Percentiles rank a stretch among this genome's conserved stretches.
Evolutionary conservation across 2,888 invertebrate species (phyloP).

Genomic region (Phyto melanocephala): DNA sequence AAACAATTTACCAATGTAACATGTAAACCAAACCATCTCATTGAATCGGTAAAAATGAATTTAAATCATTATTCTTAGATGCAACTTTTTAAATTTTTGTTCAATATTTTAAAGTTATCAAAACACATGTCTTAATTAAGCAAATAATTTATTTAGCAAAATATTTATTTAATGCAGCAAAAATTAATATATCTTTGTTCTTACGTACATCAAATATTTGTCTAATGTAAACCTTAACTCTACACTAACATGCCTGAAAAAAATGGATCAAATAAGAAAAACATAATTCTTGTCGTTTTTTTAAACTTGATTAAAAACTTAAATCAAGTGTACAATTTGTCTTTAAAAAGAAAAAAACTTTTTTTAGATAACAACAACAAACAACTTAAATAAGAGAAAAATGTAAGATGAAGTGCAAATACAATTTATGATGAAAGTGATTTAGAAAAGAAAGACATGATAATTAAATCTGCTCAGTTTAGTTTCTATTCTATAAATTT

Average conservation of each 20-base stretch:
- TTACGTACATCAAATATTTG: no score
- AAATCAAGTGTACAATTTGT: background rate
- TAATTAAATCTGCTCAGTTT: slow-evolving; percentile 15
- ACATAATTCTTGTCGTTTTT: background rate
- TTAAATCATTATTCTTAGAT: no score
- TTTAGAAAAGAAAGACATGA: slow-evolving; percentile 25
- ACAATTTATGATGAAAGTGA: slow-evolving; percentile 30
- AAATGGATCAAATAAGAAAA: background rate
- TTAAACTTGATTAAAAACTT: background rate
- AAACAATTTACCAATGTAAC: no score
- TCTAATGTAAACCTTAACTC: no score
- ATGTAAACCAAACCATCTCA: no score
- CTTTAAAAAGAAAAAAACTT: background rate
- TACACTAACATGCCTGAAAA: background rate
- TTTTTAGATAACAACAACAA: background rate
- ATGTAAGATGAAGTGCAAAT: slow-evolving; percentile 14
- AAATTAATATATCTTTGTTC: no score
- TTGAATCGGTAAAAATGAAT: no score
- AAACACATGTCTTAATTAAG: no score
- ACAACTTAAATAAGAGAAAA: background rate
- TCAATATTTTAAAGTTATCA: no score
- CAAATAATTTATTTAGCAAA: no score
- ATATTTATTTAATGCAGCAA: no score
- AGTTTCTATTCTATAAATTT: slow-evolving; percentile 6
- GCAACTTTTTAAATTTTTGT: no score